Evolutionary conservation across 2,888 invertebrate species (phyloP).

Genomic region (Belgica antarctica): DNA sequence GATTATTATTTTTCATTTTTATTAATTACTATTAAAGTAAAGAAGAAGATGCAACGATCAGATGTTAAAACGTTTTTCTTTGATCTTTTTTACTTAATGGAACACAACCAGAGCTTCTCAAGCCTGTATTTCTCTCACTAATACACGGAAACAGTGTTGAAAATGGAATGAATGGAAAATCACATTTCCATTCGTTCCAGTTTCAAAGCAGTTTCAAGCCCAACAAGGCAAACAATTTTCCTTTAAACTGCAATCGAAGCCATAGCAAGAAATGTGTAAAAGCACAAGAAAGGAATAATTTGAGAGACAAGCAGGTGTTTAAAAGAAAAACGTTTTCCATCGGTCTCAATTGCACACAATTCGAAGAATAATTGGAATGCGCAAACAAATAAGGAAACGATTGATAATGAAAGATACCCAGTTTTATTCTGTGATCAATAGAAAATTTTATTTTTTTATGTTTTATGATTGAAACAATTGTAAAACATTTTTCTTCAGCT

Average conservation of each 20-base stretch:
- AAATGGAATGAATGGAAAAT: not conserved
- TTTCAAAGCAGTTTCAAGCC: no score
- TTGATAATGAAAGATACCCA: conserved; percentile 31
- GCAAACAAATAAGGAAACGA: not conserved
- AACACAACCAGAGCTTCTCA: no score
- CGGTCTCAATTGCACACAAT: not conserved
- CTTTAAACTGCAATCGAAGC: no score
- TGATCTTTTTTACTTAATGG: no score
- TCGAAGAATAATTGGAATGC: conserved; percentile 15
- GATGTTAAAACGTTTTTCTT: conserved; percentile 9
- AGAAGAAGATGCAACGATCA: not conserved
- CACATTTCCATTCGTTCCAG: no score
- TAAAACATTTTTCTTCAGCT: conserved; percentile 21
- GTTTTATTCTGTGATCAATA: conserved; percentile 44
- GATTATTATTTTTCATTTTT: conserved; percentile 44
- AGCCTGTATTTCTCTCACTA: no score
- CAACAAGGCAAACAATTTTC: no score
- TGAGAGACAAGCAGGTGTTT: no score
- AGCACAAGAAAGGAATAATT: no score
- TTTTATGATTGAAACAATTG: conserved; percentile 26
- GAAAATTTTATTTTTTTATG: conserved; percentile 35
- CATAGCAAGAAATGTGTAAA: no score
- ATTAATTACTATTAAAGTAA: conserved; percentile 27
- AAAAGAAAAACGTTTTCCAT: no score
- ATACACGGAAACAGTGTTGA: conserved; percentile 3